phyloP scores from a whole-genome alignment of 2,888 invertebrate genomes.

The Melipona bicolor region DNA sequence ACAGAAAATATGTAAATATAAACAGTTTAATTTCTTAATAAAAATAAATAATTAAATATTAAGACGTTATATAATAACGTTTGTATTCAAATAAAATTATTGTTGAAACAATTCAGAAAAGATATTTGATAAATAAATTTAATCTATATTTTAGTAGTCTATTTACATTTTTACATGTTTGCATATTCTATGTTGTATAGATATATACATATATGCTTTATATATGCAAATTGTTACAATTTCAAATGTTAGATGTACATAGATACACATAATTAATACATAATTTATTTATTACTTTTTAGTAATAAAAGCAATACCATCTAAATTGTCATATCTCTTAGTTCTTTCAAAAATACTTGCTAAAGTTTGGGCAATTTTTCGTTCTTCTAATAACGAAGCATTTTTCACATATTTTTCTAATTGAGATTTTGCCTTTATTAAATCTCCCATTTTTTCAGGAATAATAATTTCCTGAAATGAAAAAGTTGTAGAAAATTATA shows the following conservation, averaged over 20 bases:
- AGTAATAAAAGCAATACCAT: constrained; percentile 29
- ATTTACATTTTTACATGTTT: neutral
- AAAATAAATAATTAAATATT: neutral
- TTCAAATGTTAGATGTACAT: neutral
- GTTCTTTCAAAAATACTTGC: constrained; percentile 74
- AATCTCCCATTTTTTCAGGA: constrained; percentile 80
- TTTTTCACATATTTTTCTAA: constrained; percentile 73
- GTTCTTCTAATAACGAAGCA: constrained; percentile 72
- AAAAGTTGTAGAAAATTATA: neutral
- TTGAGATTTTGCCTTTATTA: constrained; percentile 77
- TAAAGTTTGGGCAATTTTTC: constrained; percentile 74
- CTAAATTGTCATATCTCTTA: constrained; percentile 68
- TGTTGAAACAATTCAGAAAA: neutral
- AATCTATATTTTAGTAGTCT: neutral
- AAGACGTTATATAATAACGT: neutral
- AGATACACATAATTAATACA: neutral
- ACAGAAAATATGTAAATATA: neutral
- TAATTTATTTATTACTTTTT: constrained; percentile 11
- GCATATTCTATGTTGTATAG: neutral
- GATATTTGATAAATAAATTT: constrained; percentile 20
- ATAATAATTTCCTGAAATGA: constrained; percentile 77
- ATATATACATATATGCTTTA: neutral
- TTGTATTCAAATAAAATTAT: neutral
- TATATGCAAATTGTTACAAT: neutral
- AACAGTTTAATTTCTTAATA: constrained; percentile 12